A percentile compares a stretch with the other conserved stretches of the same genome.
phyloP scores from a whole-genome alignment of 2,888 invertebrate genomes.

The Creontiades dilutus region DNA sequence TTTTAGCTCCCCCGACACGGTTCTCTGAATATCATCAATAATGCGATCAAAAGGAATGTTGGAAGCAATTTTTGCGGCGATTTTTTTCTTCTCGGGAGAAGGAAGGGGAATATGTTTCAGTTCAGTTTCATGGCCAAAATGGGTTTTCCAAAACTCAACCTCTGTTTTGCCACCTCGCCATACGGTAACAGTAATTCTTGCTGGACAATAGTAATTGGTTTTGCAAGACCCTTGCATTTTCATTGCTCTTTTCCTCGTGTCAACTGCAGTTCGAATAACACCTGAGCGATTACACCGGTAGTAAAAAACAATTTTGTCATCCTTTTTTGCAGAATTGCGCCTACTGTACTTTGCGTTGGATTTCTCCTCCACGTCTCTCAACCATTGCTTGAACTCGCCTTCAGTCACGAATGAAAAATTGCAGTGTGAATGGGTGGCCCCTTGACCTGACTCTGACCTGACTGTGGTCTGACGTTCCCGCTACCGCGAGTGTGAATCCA shows the following conservation, averaged over 20 bases:
- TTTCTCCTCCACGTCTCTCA: no score
- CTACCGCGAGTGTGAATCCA: no score
- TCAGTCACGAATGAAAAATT: no score
- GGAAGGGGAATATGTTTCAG: neutral
- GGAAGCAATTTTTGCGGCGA: constrained; percentile 31
- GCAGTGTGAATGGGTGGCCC: no score
- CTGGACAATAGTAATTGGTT: neutral
- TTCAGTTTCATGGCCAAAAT: constrained; percentile 6
- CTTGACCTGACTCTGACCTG: no score
- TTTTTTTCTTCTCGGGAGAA: constrained; percentile 18
- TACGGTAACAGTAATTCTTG: neutral
- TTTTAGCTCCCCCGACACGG: neutral
- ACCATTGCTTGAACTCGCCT: neutral
- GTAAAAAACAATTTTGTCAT: neutral
- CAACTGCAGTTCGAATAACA: neutral
- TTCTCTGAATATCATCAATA: constrained; percentile 18
- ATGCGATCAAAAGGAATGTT: constrained; percentile 40
- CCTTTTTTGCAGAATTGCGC: no score
- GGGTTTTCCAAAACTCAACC: neutral
- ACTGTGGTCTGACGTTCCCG: no score
- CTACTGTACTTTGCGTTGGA: no score
- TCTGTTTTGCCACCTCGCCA: neutral
- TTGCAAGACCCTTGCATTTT: constrained; percentile 39
- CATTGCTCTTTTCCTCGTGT: constrained; percentile 5
- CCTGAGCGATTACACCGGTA: constrained; percentile 23